Base-by-base conservation (phyloP, 1,140 invertebrate genomes). In the Heliconius congener region DNA sequence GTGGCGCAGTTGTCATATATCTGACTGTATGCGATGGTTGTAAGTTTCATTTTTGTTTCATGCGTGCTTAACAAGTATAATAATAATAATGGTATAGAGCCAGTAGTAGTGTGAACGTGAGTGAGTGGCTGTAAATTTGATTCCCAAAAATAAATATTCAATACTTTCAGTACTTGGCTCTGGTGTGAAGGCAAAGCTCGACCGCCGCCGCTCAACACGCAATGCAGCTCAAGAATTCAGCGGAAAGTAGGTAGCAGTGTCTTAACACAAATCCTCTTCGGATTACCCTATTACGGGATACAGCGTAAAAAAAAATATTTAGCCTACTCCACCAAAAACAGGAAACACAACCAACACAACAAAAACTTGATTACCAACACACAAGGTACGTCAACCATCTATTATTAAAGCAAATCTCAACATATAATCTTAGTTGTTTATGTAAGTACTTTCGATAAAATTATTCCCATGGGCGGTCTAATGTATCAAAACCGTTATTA, bases 401-500 rank as follows among this genome's bases (percentile, higher is more conserved):
- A 83, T 87, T 86, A 91, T 89, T 89, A 88, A 81, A 84, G 71
- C 80, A 78, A 84, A 83, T 85, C 78, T 75, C 74, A 79, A 74
- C 52, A 76, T 84, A 81, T 86, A 87, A 89, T 88, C 77, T 87
- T 30, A 78, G 79, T 77, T 85, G 83, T 90, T 85, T 84, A 85
- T 85, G 84, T 46, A 46, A 46, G 42, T 87, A 85, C 83, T 90
- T 87, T 88, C 82, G 79, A 86, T 85, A 83, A 90, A 90, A 91
- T 91, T 89, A 80, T 80, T 89, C 84, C 91, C 84, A 88, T 83
- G 85, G 90, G 91, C 90, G 82, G 60, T 87, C 83, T 83, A 86
- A 90, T 87, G 83, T 85, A 87, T 79, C 73, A 81, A 46, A 82
- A 84, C 88, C 82, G 88, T 90, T 91, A 92, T 86, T 91, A 92